Evolutionary conservation across 2,888 invertebrate genomes (phyloP), one percentile per base, ranked within the genome.

Genomic region (Cryptosula pallasiana): DNA sequence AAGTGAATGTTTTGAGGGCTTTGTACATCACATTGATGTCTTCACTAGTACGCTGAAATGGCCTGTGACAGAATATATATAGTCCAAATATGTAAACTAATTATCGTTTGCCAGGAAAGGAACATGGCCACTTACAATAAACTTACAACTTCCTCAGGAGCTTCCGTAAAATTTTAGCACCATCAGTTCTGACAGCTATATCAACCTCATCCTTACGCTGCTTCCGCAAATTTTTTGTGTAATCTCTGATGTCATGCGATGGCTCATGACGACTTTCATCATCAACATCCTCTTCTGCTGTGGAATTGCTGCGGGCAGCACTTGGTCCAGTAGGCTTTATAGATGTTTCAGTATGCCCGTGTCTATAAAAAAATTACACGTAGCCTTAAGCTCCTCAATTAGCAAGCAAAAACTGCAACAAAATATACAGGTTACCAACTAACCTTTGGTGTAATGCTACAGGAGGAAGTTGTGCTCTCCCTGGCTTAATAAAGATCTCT

Each of bases 21-120:
- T 78, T 78, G 73, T 76, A 82, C n/a, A 83, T 78, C 72, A 78
- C 78, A 55, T 83, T 81, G 75, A 81, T 82, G 69, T 83, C 83
- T 20, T 76, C 73, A n/a, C 81, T 78, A 63, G 80, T 79, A 73
- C 82, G 76, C 73, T 83, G 82, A 76, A 82, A 82, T 55, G 83
- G 82, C 55, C 83, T 82, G 77, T 55, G 77, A 76, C 25, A 23
- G n/a, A n/a, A n/a, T n/a, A n/a, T n/a, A n/a, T n/a, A n/a, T n/a
- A n/a, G n/a, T n/a, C n/a, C n/a, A n/a, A n/a, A n/a, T n/a, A n/a
- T n/a, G n/a, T n/a, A n/a, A n/a, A n/a, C n/a, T n/a, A n/a, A n/a
- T n/a, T n/a, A n/a, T n/a, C n/a, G n/a, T n/a, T n/a, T n/a, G n/a
- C n/a, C n/a, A n/a, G n/a, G n/a, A n/a, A n/a, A n/a, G n/a, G n/a